A percentile compares a stretch with the other conserved stretches of the same genome.
Evolutionary conservation across 1,140 invertebrate genomes (phyloP).

Genomic region (Aporrectodea caliginosa): DNA sequence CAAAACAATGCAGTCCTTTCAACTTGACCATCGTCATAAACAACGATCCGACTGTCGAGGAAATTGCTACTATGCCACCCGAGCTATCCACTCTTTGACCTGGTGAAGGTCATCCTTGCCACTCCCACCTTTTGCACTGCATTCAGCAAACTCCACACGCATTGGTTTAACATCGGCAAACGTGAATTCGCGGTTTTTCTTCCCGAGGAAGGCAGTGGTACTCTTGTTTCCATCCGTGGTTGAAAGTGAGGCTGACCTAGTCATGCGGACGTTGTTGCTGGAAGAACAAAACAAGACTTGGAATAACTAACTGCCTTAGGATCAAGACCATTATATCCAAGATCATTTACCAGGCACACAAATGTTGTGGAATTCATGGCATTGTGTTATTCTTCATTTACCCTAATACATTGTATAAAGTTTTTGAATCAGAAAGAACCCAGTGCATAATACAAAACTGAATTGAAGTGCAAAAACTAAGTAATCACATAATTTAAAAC

Average conservation of each 20-base stretch:
- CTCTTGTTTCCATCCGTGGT: background rate
- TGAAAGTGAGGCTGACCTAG: background rate
- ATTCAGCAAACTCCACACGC: background rate
- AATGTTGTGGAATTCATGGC: background rate
- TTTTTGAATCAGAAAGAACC: background rate
- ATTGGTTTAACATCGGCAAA: background rate
- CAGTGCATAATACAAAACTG: too few relatives aligned
- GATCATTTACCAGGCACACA: too few relatives aligned
- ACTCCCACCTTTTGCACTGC: background rate
- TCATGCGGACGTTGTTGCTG: background rate
- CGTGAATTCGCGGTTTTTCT: background rate
- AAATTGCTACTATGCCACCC: background rate
- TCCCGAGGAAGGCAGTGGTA: background rate
- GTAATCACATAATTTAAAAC: too few relatives aligned
- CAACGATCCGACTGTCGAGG: too few relatives aligned
- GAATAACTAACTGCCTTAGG: too few relatives aligned
- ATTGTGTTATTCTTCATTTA: background rate
- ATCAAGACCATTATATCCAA: background rate
- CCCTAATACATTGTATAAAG: background rate
- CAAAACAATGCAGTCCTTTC: too few relatives aligned
- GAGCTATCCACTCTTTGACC: background rate
- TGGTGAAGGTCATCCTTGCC: background rate
- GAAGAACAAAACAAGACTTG: too few relatives aligned
- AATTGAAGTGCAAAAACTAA: too few relatives aligned
- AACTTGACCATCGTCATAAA: too few relatives aligned